These are phyloP conservation scores for Lethenteron camtschaticum DNA, from an alignment of 2,113 vertebrate genomes.

Conservation along the genomic window DNA sequence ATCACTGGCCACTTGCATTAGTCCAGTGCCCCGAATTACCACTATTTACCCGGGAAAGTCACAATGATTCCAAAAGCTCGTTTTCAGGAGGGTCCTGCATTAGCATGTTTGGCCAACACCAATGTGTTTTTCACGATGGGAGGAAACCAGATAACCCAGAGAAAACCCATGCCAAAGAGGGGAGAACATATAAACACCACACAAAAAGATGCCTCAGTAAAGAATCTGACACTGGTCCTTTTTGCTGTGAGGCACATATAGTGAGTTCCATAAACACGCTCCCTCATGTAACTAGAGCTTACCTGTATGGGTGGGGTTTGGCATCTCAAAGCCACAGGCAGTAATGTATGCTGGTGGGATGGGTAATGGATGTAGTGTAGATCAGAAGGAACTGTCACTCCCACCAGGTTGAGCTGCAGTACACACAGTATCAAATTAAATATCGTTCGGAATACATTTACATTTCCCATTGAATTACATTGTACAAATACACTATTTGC, in stretches of 20 bases:
- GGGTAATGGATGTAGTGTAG: slow-evolving; percentile 38
- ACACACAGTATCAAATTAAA: too few species aligned
- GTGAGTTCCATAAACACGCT: neutral
- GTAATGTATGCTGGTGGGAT: slow-evolving; percentile 36
- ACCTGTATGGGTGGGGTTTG: slow-evolving; percentile 50
- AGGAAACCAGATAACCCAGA: neutral
- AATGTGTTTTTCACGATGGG: neutral
- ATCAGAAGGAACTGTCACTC: slow-evolving; percentile 31
- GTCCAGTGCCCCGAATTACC: too few species aligned
- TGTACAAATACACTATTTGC: too few species aligned
- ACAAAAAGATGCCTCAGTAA: neutral
- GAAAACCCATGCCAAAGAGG: neutral
- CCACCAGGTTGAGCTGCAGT: slow-evolving; percentile 45
- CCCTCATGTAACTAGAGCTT: slow-evolving; percentile 10
- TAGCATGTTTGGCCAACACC: too few species aligned
- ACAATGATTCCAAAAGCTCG: too few species aligned
- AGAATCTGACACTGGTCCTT: neutral
- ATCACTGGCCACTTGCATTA: too few species aligned
- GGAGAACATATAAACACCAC: neutral
- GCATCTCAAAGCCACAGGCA: slow-evolving; percentile 31
- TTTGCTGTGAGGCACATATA: neutral
- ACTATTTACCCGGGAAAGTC: too few species aligned
- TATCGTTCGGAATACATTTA: too few species aligned
- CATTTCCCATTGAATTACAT: too few species aligned
- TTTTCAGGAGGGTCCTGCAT: too few species aligned